Percentiles rank a stretch among this genome's conserved stretches.
Conservation (phyloP, 2,113 vertebrate species). For the Bos indicus region DNA sequence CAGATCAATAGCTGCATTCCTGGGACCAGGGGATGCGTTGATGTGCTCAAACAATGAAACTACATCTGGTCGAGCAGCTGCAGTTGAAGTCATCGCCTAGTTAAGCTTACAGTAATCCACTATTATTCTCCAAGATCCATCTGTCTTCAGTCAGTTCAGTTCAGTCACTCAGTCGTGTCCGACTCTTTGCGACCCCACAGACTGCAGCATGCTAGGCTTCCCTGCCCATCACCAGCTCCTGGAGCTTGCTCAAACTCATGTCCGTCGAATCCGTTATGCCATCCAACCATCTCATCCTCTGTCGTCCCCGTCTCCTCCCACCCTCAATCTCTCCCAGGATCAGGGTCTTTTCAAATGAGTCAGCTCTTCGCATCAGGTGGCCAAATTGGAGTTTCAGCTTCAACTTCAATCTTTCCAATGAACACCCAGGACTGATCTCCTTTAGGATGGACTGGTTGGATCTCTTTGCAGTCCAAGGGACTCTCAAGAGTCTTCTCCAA, state of each 20-base stretch:
- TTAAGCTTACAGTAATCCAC: background rate
- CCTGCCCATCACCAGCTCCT: background rate
- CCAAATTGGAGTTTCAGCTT: background rate
- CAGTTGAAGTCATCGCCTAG: background rate
- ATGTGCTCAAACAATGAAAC: background rate
- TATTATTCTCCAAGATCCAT: background rate
- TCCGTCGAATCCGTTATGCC: background rate
- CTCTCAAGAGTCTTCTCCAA: background rate
- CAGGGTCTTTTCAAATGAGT: background rate
- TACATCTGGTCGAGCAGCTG: background rate
- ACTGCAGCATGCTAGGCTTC: background rate
- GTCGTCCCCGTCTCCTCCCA: background rate
- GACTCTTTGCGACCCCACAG: background rate
- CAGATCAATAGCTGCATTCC: background rate
- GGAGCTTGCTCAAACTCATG: background rate
- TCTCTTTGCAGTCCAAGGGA: background rate
- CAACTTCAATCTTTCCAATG: background rate
- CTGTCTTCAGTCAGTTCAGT: background rate
- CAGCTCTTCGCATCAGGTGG: background rate
- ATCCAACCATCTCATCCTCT: background rate
- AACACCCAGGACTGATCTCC: background rate
- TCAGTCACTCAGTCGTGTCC: accelerated
- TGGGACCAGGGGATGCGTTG: background rate
- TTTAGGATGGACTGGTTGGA: background rate
- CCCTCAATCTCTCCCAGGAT: background rate